Conservation (phyloP, 2,888 invertebrate species). For the Heteromurus nitidus region DNA sequence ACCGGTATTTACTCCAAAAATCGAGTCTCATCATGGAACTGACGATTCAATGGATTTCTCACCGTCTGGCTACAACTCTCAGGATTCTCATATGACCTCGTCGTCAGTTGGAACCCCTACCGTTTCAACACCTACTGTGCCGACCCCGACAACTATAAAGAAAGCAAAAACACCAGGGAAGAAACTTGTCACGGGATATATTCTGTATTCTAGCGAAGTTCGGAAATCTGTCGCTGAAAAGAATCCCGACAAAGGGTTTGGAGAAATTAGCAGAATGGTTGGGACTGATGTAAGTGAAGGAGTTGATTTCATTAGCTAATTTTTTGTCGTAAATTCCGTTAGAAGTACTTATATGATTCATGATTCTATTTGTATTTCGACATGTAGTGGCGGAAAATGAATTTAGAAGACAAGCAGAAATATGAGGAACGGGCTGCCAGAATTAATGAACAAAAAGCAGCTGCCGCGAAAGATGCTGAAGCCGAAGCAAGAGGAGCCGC, state of each 20-base stretch:
- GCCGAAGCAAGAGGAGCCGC: constrained; percentile 75
- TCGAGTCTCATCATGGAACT: constrained; percentile 76
- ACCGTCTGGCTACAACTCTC: constrained; percentile 83
- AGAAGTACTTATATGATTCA: too few relatives aligned
- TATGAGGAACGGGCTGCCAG: constrained; percentile 95
- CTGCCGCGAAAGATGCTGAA: constrained; percentile 28
- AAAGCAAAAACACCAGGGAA: constrained; percentile 80
- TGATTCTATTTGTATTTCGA: too few relatives aligned
- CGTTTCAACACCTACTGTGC: constrained; percentile 36
- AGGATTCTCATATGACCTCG: constrained; percentile 46
- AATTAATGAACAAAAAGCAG: constrained; percentile 87
- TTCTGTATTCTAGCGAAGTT: constrained; percentile 97
- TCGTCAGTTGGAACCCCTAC: constrained; percentile 52
- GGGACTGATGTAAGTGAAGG: constrained; percentile 80
- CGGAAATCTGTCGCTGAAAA: constrained; percentile 93
- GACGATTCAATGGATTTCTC: constrained; percentile 89
- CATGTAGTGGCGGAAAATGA: constrained; percentile 93
- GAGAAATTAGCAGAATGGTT: constrained; percentile 85
- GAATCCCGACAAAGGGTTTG: constrained; percentile 96
- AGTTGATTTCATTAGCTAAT: constrained; percentile 45
- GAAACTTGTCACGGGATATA: constrained; percentile 96
- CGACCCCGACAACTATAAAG: constrained; percentile 73
- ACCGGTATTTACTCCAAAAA: constrained; percentile 74
- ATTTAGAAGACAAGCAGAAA: constrained; percentile 89
- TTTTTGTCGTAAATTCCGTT: too few relatives aligned